Evolutionary conservation across 2,797 vertebrate species (phyloP).

Genomic region (Vultur gryphus): DNA sequence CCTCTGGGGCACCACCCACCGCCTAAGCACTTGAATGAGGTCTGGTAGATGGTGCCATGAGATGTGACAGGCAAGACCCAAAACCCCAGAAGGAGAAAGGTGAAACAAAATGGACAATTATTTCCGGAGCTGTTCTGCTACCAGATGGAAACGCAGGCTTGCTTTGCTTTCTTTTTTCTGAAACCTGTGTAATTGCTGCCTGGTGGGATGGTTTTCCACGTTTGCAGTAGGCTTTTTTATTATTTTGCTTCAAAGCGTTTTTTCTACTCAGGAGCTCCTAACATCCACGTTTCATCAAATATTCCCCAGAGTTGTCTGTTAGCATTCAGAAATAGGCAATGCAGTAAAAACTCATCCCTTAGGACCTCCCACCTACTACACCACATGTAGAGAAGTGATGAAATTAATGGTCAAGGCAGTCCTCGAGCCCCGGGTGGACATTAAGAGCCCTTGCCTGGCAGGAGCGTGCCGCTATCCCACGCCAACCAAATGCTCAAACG

Average conservation of each 20-base stretch:
- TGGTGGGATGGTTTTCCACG: background rate
- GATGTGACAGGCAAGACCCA: background rate
- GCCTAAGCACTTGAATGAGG: background rate
- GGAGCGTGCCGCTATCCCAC: rapidly evolving
- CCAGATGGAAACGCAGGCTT: background rate
- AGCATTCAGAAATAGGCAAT: background rate
- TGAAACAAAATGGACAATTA: background rate
- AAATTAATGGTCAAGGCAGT: background rate
- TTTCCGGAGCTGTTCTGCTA: background rate
- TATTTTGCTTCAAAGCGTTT: background rate
- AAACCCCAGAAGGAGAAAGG: background rate
- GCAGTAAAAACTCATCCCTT: background rate
- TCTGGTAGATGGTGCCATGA: background rate
- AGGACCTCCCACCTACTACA: background rate
- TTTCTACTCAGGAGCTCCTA: background rate
- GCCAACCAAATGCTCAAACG: background rate
- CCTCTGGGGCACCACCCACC: background rate
- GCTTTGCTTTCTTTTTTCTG: background rate
- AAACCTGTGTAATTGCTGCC: background rate
- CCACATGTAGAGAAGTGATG: background rate
- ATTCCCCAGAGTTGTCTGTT: background rate
- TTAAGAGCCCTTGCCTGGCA: background rate
- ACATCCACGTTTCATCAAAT: background rate
- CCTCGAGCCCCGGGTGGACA: background rate
- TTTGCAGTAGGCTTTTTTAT: background rate